Evolutionary conservation across 2,888 invertebrate species (phyloP), one percentile per base, ranked within the genome.

Genomic region (Hydraecia micacea): DNA sequence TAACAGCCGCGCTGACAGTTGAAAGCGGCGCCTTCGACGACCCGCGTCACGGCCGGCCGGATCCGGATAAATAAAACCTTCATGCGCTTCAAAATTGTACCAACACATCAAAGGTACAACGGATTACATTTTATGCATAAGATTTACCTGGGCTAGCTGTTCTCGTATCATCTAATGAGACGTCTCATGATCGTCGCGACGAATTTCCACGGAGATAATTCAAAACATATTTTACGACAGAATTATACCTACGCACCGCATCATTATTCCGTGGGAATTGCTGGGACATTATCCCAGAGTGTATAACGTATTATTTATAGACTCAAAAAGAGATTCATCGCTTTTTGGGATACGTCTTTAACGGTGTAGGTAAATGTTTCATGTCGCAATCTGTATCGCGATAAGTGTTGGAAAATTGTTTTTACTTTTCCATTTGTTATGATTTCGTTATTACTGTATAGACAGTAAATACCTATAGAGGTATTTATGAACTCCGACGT

Each of bases 71-170:
- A 86, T 87, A 89, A 83, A 71, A 66, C 74, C 52, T 73, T 73
- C 77, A 63, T 62, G 69, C 58, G 63, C 82, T 76, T 86, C 85
- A 77, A 88, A 84, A 85, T 83, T 84, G 76, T 86, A 84, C 85
- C 68, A 69, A 67, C 78, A 86, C 85, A 89, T 91, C 90, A 92
- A 91, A 91, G 89, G 86, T 77, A 75, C 72, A 78, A 81, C 81
- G 87, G 88, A 88, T 87, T 87, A 87, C 88, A 90, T 89, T 89
- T 89, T 87, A 91, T 89, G 89, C 88, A 87, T 80, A 86, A 85
- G 79, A 84, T 82, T 83, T 52, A 65, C 52, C 58, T 58, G 71
- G 6, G 1, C 67, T 46, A 77, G 60, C 60, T 89, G 85, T 81
- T 80, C 85, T 82, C 80, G 77, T 86, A 83, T 66, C 82, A 74